Conservation (phyloP, 2,888 invertebrate species). For the Tridacna gigas region DNA sequence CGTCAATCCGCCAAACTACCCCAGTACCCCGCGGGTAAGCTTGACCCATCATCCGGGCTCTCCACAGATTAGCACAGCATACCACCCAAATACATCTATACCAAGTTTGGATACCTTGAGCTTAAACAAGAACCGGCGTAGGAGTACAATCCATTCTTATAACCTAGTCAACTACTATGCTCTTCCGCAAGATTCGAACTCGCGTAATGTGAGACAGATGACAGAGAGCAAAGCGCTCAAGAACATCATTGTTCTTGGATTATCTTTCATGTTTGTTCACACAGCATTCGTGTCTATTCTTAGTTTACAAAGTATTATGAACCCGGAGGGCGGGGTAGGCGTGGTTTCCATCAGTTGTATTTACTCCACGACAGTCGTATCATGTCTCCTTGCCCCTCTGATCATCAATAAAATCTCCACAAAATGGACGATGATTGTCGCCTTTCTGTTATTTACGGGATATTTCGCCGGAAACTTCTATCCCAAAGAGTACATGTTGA, state of each 20-base stretch:
- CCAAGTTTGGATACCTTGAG: constrained; percentile 62
- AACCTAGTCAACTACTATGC: constrained; percentile 73
- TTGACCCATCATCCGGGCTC: constrained; percentile 59
- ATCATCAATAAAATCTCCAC: constrained; percentile 79
- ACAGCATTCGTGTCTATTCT: constrained; percentile 82
- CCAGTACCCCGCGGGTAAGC: constrained; percentile 54
- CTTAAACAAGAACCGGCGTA: constrained; percentile 69
- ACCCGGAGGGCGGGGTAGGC: constrained; percentile 78
- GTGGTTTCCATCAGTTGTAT: constrained; percentile 82
- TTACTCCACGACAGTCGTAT: constrained; percentile 81
- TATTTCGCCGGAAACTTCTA: constrained; percentile 82
- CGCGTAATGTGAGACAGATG: constrained; percentile 71
- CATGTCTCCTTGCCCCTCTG: constrained; percentile 82
- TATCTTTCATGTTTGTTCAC: constrained; percentile 82
- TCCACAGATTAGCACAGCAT: constrained; percentile 58
- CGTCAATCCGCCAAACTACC: constrained; percentile 46
- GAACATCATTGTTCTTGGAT: constrained; percentile 79
- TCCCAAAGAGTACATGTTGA: constrained; percentile 77
- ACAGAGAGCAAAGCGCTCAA: constrained; percentile 77
- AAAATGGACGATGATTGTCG: constrained; percentile 82
- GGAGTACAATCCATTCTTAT: constrained; percentile 77
- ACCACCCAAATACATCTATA: constrained; percentile 55
- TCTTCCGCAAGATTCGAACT: constrained; percentile 69
- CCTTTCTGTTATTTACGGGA: constrained; percentile 77
- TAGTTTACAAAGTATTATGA: constrained; percentile 81